These are phyloP conservation scores for Blera fallax DNA, from an alignment of 2,888 invertebrate species.

Conservation along the genomic window DNA sequence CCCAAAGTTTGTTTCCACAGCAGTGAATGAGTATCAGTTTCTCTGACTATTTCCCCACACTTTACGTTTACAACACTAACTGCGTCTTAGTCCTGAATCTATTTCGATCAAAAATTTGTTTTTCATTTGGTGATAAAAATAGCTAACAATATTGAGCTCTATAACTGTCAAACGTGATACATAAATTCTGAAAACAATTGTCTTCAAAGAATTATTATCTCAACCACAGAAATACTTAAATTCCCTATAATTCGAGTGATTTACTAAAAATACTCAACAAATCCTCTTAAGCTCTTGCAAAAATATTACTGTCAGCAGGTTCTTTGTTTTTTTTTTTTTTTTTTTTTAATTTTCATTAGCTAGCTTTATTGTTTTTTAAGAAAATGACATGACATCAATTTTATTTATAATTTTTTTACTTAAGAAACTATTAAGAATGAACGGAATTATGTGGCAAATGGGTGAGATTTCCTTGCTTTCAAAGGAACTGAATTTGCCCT, in stretches of 20 bases:
- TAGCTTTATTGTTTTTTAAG: neutral
- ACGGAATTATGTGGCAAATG: too few relatives aligned
- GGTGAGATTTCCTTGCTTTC: neutral
- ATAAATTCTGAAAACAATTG: neutral
- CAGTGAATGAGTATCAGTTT: too few relatives aligned
- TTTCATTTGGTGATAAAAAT: neutral
- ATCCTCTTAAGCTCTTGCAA: neutral
- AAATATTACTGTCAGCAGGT: constrained; percentile 3
- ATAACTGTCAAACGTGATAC: neutral
- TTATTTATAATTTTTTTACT: neutral
- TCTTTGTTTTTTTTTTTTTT: constrained; percentile 13
- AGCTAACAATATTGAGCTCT: neutral
- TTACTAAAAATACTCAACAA: neutral
- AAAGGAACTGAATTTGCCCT: too few relatives aligned
- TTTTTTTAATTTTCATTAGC: neutral
- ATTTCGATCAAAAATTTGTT: neutral
- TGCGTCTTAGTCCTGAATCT: neutral
- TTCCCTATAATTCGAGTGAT: neutral
- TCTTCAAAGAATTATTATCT: neutral
- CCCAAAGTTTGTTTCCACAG: too few relatives aligned
- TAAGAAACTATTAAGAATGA: neutral
- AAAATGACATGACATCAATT: neutral
- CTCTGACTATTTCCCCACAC: too few relatives aligned
- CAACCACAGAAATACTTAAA: neutral
- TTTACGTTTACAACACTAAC: neutral